Evolutionary conservation across 1,140 invertebrate species (phyloP).

Genomic region (Ctenoplectra terminalis): DNA sequence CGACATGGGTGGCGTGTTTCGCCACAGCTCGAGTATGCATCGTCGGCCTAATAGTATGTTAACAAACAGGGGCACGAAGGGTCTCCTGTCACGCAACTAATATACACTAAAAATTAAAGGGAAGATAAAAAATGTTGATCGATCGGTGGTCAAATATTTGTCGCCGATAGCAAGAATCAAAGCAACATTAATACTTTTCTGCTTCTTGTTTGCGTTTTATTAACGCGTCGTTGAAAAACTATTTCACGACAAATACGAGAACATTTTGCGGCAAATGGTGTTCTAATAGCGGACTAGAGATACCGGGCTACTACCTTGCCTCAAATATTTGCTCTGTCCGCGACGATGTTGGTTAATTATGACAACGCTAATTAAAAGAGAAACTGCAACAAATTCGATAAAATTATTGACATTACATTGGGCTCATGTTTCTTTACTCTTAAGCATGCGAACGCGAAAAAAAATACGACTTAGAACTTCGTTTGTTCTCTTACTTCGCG

Average conservation of each 20-base stretch:
- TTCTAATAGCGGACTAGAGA: conserved; percentile 6
- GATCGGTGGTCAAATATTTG: conserved; percentile 7
- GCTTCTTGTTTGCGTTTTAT: conserved; percentile 16
- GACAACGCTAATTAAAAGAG: conserved; percentile 27
- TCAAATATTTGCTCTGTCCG: conserved; percentile 24
- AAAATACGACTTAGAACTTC: too few relatives aligned
- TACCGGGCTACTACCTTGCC: not conserved
- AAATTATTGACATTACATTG: not conserved
- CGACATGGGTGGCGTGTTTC: not conserved
- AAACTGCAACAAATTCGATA: conserved; percentile 20
- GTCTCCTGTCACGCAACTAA: not conserved
- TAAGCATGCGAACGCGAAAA: not conserved
- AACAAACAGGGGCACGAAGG: not conserved
- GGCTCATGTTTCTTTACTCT: not conserved
- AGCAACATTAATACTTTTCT: conserved; percentile 22
- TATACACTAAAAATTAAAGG: not conserved
- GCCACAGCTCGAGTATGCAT: too few relatives aligned
- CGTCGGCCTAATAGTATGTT: not conserved
- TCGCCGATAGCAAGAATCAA: not conserved
- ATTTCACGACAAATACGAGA: conserved; percentile 16
- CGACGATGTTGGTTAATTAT: conserved; percentile 19
- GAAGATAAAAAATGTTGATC: conserved; percentile 10
- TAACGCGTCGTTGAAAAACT: conserved; percentile 26
- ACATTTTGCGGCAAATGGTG: not conserved
- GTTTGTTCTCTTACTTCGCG: too few relatives aligned